Base-by-base conservation (phyloP, 2,888 invertebrate genomes). In the Nemotelus nigrinus region DNA sequence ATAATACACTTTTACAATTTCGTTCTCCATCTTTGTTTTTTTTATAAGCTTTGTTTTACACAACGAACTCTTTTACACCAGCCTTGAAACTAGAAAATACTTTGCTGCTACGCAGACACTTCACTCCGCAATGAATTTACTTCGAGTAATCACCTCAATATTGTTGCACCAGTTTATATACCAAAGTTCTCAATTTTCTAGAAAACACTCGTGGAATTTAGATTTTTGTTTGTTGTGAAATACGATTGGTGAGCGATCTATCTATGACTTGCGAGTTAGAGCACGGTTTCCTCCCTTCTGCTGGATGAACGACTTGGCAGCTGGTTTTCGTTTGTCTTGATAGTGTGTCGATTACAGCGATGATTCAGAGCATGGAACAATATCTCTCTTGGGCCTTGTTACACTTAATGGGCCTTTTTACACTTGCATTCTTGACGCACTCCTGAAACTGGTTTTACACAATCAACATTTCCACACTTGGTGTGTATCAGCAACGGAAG, bases 1-100 rank as follows among this genome's bases (percentile, higher is more conserved):
- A 47, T 60, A 60, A 48, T 74, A 74, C 3, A 74, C 74, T 50
- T 74, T 74, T 4, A 74, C 74, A 39, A 74, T 60, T 48, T 74
- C 74, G 48, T 74, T 74, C 48, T 25, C 74, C 74, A 74, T 74
- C 43, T 8, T 55, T 60, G 41, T 25, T 25, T 25, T 25, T 25
- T 25, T 25, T 25, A 25, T 25, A 25, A 25, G 25, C 25, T 25
- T 25, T 25, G 25, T 25, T 25, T 25, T 25, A 25, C 25, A 25
- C 25, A 0, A 25, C 25, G 25, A 25, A 25, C 25, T 25, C 25
- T 25, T 25, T 25, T 25, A 25, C 25, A 25, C 25, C 25, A 25
- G 25, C 25, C 25, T 25, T 25, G 25, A 25, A 25, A 25, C 25
- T 25, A 7, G 58, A 58, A 5, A 43, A 63, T 43, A 63, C 63